Percentiles rank a stretch among this genome's conserved stretches.
Conservation (phyloP, 2,113 vertebrate species). For the Ptyas mucosa region DNA sequence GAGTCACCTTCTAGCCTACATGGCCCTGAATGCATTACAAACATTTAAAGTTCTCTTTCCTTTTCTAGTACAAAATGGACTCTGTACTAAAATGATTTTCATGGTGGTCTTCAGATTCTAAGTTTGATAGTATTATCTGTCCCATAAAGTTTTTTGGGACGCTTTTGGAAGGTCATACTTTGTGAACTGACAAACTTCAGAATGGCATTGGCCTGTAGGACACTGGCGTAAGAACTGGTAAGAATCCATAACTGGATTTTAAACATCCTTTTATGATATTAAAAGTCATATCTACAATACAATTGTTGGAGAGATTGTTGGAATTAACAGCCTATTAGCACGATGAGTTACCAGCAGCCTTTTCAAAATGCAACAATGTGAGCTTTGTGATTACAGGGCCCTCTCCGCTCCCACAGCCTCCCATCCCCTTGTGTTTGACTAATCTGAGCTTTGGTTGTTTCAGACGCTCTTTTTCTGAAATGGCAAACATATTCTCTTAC, state of each 20-base stretch:
- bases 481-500: slow-evolving; percentile 11
- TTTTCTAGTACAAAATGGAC: slow-evolving; percentile 30
- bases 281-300: slow-evolving; percentile 63
- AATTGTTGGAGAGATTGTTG: slow-evolving; percentile 68
- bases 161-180: slow-evolving; percentile 39
- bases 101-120: slow-evolving; percentile 47
- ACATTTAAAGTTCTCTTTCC: slow-evolving; percentile 37
- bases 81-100: slow-evolving; percentile 6
- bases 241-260: slow-evolving; percentile 54
- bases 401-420: not conserved
- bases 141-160: slow-evolving; percentile 52
- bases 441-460: slow-evolving; percentile 27
- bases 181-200: slow-evolving; percentile 61
- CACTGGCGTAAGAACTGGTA: slow-evolving; percentile 60
- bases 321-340: slow-evolving; percentile 71
- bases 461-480: slow-evolving; percentile 7
- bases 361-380: slow-evolving; percentile 53
- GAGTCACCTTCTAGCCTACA: not conserved
- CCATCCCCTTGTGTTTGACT: not conserved
- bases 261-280: slow-evolving; percentile 60
- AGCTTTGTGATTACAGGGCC: slow-evolving; percentile 31
- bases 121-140: slow-evolving; percentile 46
- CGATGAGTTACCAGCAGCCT: slow-evolving; percentile 62
- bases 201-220: slow-evolving; percentile 54
- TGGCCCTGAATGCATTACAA: not conserved